A percentile compares a stretch with the other conserved stretches of the same genome.
Evolutionary conservation across 2,113 vertebrate species (phyloP).

Genomic region (Pituophis catenifer): DNA sequence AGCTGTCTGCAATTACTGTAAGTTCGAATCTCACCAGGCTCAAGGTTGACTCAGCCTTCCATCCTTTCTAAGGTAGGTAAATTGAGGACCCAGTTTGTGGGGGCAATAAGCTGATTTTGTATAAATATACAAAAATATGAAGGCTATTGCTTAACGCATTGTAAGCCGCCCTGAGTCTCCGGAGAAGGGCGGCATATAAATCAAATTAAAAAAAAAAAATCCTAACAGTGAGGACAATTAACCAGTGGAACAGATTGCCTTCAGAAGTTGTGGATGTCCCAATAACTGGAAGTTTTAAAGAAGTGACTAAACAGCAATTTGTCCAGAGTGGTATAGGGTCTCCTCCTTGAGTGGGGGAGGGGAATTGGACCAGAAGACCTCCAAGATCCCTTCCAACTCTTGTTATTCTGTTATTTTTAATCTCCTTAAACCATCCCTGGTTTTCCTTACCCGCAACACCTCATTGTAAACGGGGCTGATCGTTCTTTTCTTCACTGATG

Average conservation of each 20-base stretch:
- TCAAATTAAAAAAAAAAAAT: too few relatives aligned
- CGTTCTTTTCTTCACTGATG: constrained; percentile 69
- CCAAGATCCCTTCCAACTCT: background rate
- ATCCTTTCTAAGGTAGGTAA: too few relatives aligned
- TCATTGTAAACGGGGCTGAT: constrained; percentile 70
- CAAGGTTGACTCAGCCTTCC: too few relatives aligned
- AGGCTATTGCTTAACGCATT: too few relatives aligned
- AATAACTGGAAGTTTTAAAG: background rate
- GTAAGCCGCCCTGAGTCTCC: too few relatives aligned
- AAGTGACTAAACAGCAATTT: background rate
- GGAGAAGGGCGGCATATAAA: too few relatives aligned
- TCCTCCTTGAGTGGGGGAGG: background rate
- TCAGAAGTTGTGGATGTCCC: background rate
- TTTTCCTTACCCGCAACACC: constrained; percentile 61
- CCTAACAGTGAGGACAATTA: background rate
- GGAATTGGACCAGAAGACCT: background rate
- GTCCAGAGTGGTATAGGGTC: background rate
- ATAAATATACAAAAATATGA: too few relatives aligned
- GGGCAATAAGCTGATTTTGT: too few relatives aligned
- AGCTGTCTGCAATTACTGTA: too few relatives aligned
- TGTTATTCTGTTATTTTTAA: background rate
- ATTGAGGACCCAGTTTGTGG: too few relatives aligned
- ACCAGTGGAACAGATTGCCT: background rate
- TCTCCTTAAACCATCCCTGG: background rate
- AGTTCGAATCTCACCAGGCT: too few relatives aligned